Evolutionary conservation across 1,140 invertebrate genomes (phyloP).

Genomic region (Octopus bimaculoides): DNA sequence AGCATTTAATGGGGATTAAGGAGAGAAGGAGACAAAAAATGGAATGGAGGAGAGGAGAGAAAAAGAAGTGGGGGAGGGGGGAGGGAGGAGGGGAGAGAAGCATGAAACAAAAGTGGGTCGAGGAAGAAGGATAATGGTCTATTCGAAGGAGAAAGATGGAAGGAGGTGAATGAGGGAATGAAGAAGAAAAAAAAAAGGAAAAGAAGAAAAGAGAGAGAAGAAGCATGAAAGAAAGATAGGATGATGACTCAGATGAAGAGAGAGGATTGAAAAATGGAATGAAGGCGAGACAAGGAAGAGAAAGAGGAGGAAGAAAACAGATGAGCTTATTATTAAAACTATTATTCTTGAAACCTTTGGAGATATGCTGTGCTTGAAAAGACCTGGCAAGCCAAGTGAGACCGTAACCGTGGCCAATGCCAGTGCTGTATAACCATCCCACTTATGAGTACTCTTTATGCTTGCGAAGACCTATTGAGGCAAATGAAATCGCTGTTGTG

Average conservation of each 20-base stretch:
- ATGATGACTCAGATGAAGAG: not conserved
- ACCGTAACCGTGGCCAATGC: not conserved
- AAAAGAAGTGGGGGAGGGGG: not conserved
- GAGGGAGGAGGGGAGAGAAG: not conserved
- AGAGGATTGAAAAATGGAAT: not conserved
- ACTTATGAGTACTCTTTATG: not conserved
- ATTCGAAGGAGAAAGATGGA: not conserved
- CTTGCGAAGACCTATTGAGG: not conserved
- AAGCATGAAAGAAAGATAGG: not conserved
- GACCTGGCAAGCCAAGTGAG: not conserved
- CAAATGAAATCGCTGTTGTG: not conserved
- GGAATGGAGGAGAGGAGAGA: not conserved
- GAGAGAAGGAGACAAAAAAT: not conserved
- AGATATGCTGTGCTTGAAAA: not conserved
- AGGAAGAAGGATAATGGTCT: not conserved
- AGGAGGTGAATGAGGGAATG: not conserved
- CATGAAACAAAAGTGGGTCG: not conserved
- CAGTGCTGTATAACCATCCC: not conserved
- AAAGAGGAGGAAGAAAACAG: not conserved
- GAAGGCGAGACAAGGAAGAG: not conserved
- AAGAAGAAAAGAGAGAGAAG: not conserved
- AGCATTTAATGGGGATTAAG: no score
- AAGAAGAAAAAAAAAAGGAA: not conserved
- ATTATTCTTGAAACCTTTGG: no score
- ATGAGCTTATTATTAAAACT: no score